Percentiles rank a stretch among this genome's conserved stretches.
These are phyloP conservation scores for Amphipoea oculea DNA, from an alignment of 2,888 invertebrate species.

Conservation along the genomic window DNA sequence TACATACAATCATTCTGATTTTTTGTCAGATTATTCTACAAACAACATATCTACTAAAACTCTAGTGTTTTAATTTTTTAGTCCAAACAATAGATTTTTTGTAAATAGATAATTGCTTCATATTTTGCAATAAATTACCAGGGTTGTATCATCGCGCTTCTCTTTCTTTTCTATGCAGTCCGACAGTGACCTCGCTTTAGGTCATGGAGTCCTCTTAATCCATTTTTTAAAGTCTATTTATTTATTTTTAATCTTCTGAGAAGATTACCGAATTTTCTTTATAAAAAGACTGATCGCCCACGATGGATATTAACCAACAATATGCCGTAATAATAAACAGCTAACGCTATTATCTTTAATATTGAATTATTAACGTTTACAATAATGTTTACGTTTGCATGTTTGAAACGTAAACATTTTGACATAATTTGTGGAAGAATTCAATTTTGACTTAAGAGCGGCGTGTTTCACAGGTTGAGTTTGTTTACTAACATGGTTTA, in stretches of 20 bases:
- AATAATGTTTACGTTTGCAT: slow-evolving; percentile 38
- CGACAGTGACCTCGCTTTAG: too few relatives aligned
- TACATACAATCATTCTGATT: too few relatives aligned
- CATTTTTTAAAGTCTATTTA: background rate
- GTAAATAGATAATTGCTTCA: too few relatives aligned
- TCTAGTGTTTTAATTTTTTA: too few relatives aligned
- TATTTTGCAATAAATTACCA: too few relatives aligned
- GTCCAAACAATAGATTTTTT: too few relatives aligned
- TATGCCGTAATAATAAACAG: slow-evolving; percentile 1
- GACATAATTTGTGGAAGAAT: slow-evolving; percentile 54
- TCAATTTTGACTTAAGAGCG: slow-evolving; percentile 30
- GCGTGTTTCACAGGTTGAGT: slow-evolving; percentile 24
- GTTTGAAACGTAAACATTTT: slow-evolving; percentile 50
- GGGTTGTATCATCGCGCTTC: too few relatives aligned
- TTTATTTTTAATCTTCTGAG: background rate
- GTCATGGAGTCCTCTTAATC: too few relatives aligned
- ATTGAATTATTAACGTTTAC: slow-evolving; percentile 27
- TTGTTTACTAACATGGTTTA: slow-evolving; percentile 8
- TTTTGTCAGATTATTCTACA: too few relatives aligned
- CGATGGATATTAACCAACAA: background rate
- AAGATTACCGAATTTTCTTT: background rate
- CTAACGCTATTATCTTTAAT: background rate
- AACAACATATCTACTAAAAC: too few relatives aligned
- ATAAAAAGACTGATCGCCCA: background rate
- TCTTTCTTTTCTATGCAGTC: too few relatives aligned